Conservation (phyloP, 2,888 invertebrate species). For the Heterodera filipjevi region DNA sequence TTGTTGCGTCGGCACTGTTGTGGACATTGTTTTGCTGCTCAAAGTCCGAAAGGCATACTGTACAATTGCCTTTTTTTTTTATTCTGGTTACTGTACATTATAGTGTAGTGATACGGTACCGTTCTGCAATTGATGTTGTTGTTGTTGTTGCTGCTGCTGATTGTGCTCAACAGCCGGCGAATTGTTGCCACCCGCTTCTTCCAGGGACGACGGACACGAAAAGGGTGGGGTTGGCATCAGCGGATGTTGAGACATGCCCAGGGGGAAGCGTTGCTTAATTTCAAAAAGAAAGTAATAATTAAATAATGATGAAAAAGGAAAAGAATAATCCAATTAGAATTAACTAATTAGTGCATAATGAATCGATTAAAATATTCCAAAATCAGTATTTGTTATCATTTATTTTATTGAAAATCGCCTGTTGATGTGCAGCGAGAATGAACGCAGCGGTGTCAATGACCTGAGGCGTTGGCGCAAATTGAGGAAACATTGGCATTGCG, state of each 20-base stretch:
- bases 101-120: background rate
- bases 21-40: background rate
- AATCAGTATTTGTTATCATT: too few relatives aligned
- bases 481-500: conserved; percentile 5
- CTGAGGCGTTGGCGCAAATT: background rate
- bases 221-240: conserved; percentile 5
- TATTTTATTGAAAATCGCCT: background rate
- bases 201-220: conserved; percentile 7
- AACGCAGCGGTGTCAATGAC: conserved; percentile 10
- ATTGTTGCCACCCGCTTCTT: conserved; percentile 11
- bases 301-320: too few relatives aligned
- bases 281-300: background rate
- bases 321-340: too few relatives aligned
- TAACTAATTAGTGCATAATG: too few relatives aligned
- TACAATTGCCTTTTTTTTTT: background rate
- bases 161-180: background rate
- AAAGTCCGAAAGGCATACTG: background rate
- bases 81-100: background rate
- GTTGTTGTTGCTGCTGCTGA: background rate
- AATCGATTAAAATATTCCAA: too few relatives aligned
- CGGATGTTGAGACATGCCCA: background rate
- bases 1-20: too few relatives aligned
- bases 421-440: background rate
- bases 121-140: background rate
- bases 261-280: background rate